These are phyloP conservation scores for Mastigias papua DNA, from an alignment of 30 jellyfish, hydroid and myxozoan species.

Conservation along the genomic window DNA sequence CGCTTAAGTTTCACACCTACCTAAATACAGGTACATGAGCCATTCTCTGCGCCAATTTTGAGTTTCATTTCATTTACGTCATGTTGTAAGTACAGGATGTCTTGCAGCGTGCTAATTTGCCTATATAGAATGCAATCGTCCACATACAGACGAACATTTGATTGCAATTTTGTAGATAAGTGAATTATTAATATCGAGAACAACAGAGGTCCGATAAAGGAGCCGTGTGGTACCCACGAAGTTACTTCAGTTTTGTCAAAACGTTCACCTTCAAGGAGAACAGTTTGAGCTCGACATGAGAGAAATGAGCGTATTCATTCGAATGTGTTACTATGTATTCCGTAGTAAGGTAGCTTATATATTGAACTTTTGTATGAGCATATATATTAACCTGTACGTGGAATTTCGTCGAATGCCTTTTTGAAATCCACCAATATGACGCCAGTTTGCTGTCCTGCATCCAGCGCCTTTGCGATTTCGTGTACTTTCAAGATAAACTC, in stretches of 20 bases:
- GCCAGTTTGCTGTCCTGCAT: conserved; percentile 5
- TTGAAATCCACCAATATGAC: conserved; percentile 9
- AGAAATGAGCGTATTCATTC: conserved; percentile 43
- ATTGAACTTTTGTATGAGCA: background rate
- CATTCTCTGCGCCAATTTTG: conserved; percentile 18
- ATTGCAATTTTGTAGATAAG: conserved; percentile 1
- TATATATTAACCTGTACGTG: no score
- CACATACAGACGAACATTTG: conserved; percentile 19
- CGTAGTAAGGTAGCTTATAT: conserved; percentile 13
- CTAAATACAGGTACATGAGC: conserved; percentile 23
- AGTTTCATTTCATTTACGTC: background rate
- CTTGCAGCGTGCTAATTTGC: background rate
- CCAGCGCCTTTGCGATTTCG: conserved; percentile 1
- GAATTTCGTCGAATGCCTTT: conserved; percentile 6
- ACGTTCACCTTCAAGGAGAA: conserved; percentile 12
- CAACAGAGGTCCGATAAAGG: conserved; percentile 34
- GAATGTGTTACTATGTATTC: conserved; percentile 21
- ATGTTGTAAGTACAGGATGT: background rate
- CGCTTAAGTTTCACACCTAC: background rate
- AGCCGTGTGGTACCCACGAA: conserved; percentile 57
- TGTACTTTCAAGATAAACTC: background rate
- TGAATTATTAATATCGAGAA: conserved; percentile 34
- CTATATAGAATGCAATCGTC: conserved; percentile 37
- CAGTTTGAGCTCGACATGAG: conserved; percentile 60
- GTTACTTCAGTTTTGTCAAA: conserved; percentile 16